Evolutionary conservation across 2,797 vertebrate genomes (phyloP).

Genomic region (Gambelia wislizenii): DNA sequence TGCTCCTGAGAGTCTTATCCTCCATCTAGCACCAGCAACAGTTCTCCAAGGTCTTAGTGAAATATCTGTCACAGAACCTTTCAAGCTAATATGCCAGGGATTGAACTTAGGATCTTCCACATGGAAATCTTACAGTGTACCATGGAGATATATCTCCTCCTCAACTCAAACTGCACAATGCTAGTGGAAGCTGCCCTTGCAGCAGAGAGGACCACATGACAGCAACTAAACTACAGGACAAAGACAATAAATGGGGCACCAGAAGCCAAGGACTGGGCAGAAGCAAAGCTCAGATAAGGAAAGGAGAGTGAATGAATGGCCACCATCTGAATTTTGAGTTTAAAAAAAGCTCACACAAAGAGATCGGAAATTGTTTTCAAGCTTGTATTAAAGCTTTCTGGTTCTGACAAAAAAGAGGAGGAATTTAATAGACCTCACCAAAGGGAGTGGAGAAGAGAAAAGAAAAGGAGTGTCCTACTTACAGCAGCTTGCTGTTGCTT

Average conservation of each 20-base stretch:
- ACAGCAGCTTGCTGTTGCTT: slow-evolving; percentile 96
- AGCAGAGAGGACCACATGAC: background rate
- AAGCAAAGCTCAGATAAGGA: background rate
- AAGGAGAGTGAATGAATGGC: background rate
- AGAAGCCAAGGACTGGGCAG: background rate
- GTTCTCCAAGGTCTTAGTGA: background rate
- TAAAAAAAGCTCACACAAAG: too few species aligned
- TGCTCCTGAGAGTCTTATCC: too few species aligned
- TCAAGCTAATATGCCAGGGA: background rate
- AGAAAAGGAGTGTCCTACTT: slow-evolving; percentile 72
- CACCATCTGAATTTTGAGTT: background rate
- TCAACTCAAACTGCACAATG: background rate
- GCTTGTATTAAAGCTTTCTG: background rate
- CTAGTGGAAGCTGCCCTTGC: background rate
- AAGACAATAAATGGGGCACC: background rate
- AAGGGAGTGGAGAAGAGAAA: background rate
- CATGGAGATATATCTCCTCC: background rate
- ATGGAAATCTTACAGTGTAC: background rate
- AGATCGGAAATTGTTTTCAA: background rate
- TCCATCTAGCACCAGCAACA: background rate
- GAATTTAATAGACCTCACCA: background rate
- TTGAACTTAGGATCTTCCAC: background rate
- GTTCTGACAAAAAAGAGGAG: background rate
- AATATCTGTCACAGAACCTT: background rate
- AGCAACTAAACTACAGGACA: background rate